Evolutionary conservation across 1,140 invertebrate genomes (phyloP), one percentile per base, ranked within the genome.

Genomic region (Drosophila ogumai): DNA sequence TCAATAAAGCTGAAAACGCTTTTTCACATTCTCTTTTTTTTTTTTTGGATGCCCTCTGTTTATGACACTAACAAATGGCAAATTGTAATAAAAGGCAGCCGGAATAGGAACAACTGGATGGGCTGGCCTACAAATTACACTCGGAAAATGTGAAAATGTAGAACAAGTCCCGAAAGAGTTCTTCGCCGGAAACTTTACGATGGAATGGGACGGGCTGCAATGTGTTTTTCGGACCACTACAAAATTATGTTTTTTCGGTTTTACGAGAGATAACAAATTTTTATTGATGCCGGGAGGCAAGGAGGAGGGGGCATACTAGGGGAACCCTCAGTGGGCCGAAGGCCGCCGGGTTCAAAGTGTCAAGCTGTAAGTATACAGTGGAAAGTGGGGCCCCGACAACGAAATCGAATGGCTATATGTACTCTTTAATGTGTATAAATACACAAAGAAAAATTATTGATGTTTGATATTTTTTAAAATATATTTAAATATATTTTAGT

Each of bases 241-340:
- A 54, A 73, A 88, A 86, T 85, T 66, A 79, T 87, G 65, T 63
- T 74, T 78, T 71, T 58, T 61, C 68, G 34, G 71, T 82, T 86
- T 86, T 90, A 84, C 64, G 67, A 80, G 76, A 88, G 84, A 88
- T 88, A 88, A 88, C 76, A 90, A 74, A 84, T 52, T 77, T 87
- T 77, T 79, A 79, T 79, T 90, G 79, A 78, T 81, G 69, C 34
- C 15, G 28, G 9, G 22, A 22, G 58, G 46, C 31, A 17, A 17
- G 41, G 31, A n/a, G 40, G 56, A 49, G 47, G 22, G n/a, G 64
- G 25, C 34, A 41, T 40, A 46, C 50, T 75, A 17, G 38, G 38
- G 64, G 61, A 72, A 61, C 47, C 31, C 66, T 54, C 22, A 41
- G n/a, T 66, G 77, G 78, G 66, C 71, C 59, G 72, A 76, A 79